Base-by-base conservation (phyloP, 1,140 invertebrate genomes). In the Monochamus saltuarius region DNA sequence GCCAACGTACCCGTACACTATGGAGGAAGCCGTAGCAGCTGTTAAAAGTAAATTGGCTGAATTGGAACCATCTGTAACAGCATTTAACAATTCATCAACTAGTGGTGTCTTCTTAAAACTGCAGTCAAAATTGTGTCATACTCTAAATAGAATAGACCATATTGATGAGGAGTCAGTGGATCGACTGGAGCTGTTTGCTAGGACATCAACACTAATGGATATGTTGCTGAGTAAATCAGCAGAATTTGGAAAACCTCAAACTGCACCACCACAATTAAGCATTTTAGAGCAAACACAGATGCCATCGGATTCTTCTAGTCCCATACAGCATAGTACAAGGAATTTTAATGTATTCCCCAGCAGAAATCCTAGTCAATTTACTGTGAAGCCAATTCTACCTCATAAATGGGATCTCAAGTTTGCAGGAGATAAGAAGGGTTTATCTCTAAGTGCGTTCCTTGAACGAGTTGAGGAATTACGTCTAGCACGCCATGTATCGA, bases 361-460 rank as follows among this genome's bases (percentile, higher is more conserved):
- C 16, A 46, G 16, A 17, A 10, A 11, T 22, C 10, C 16, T 10
- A 46, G 22, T 10, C 43, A 46, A 22, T 17, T 22, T 4, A 46
- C 9, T 14, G 16, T 22, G 13, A 46, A n/a, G 22, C 22, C 43
- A 11, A 46, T 0, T 4, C 3, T 46, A 10, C 43, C 43, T 7
- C 16, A 46, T 1, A 46, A 46, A 13, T 46, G 43, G 43, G 43
- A 46, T 0, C 22, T 16, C 4, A 22, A 46, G 19, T 75, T 75
- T 1, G 16, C 43, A 8, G 43, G 17, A 1, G 17, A 46, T 8
- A 46, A 17, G 1, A 14, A 8, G 7, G 16, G 19, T 6, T 19
- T 61, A 19, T 65, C 63, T n/a, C 38, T 65, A 13, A 62, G 64
- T 4, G 46, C 73, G 4, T 75, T 75, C 47, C 64, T 73, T 17